Percentiles rank a stretch among this genome's conserved stretches.
phyloP scores from a whole-genome alignment of 2,113 vertebrate genomes.

The Lepus europaeus region DNA sequence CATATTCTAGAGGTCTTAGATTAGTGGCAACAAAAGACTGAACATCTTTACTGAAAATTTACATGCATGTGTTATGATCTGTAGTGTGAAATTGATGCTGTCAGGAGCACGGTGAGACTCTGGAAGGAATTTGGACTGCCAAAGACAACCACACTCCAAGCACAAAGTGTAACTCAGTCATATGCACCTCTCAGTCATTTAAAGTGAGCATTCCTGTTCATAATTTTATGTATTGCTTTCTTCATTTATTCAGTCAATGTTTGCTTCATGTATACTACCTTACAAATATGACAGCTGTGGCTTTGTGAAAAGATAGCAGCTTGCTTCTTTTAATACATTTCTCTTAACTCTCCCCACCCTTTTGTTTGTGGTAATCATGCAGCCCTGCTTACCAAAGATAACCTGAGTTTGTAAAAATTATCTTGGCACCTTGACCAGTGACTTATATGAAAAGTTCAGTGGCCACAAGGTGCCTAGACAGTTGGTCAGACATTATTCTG shows the following conservation, averaged over 20 bases:
- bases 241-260: constrained; percentile 29
- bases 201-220: background rate
- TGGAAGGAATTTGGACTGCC: background rate
- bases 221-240: background rate
- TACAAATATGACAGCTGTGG: background rate
- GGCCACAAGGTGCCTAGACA: background rate
- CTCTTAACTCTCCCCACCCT: background rate
- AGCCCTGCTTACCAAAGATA: background rate
- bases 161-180: background rate
- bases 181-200: background rate
- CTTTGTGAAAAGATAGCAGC: background rate
- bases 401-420: background rate
- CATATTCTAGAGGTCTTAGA: background rate
- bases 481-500: background rate
- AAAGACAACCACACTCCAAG: background rate
- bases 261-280: background rate
- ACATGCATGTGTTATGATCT: background rate
- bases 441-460: background rate
- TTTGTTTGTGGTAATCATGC: background rate
- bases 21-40: background rate
- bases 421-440: no score
- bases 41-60: background rate
- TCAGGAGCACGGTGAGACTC: background rate
- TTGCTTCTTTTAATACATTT: background rate
- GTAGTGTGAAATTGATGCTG: background rate